Base-by-base conservation (phyloP, 1,140 invertebrate species). In the Drosophila santomea region DNA sequence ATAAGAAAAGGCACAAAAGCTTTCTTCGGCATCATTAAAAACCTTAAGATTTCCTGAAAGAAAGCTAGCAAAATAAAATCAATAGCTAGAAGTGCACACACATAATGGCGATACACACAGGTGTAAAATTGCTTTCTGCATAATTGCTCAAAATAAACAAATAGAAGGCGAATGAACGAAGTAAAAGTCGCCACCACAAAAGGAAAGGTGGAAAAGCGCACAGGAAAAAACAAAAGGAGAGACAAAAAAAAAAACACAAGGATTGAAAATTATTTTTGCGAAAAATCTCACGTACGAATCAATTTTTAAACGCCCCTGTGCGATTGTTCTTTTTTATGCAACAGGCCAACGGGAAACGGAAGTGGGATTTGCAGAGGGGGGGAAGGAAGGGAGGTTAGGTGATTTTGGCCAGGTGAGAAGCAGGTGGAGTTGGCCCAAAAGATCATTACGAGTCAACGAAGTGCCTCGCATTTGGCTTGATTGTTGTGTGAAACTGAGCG, bases 261-360 rank as follows among this genome's bases (percentile, higher is more conserved):
- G 41, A 45, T 39, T 36, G 63, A 71, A 73, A 84, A 83, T 74
- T 28, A 74, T 54, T 72, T 86, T 51, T 50, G 71, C 51, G 72
- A 88, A 86, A 86, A 82, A 36, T 82, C 80, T 86, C 82, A 86
- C 82, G 82, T 86, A 88, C 83, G 59, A 72, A 83, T 73, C 83
- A 82, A 79, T 84, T 82, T 78, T 63, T 52, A 39, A 84, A 73
- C 80, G 71, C 71, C 66, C 74, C 68, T 67, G 12, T 28, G 54
- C 55, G 67, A 88, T 88, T 82, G 79, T 86, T 86, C 82, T 88
- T 88, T 88, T 88, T 79, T 73, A 82, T 88, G 82, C 82, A 86
- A 86, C 82, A 86, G 74, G 79, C 69, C 79, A 62, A 43, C 62
- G 45, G 77, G 50, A 78, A 78, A 73, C 81, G 78, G 84, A 86